Evolutionary conservation across 2,797 vertebrate species (phyloP), one percentile per base, ranked within the genome.

Genomic region (Silurus lanzhouensis): DNA sequence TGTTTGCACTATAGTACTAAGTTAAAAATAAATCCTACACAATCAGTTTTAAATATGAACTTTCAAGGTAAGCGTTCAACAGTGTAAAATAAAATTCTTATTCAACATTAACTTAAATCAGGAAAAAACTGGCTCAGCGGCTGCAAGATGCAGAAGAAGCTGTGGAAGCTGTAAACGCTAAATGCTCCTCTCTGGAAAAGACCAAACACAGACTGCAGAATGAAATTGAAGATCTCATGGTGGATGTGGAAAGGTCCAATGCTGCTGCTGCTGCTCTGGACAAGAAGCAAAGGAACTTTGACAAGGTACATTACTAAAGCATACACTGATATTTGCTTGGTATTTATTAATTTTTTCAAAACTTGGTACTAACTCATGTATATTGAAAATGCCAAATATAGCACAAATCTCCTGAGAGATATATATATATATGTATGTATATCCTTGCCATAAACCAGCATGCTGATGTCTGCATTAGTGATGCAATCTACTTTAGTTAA

Each of bases 201-300:
- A 52, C 48, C 48, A 52, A 52, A 52, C 88, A 89, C 74, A 87
- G 88, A 70, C 88, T 86, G 20, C 88, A 89, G 58, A 89, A 88
- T 89, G 88, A 89, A 60, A 89, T 89, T 83, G 88, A 89, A 87
- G 88, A 98, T 93, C 94, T 98, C 22, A 97, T 96, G 97, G 96
- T 96, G 15, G 97, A 97, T 3, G 91, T 98, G 89, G 97, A 96
- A 88, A 91, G 96, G 55, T 96, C 97, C 0, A 98, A 93, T 88
- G 89, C 93, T 89, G 93, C 92, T 85, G 94, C 94, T 74, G 93
- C 94, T 19, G 92, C 90, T 90, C 91, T 98, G 88, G 97, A 98
- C 94, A 98, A 97, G 90, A 96, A 96, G 77, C 95, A 97, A 91
- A 96, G 96, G 87, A 97, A 96, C 90, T 96, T 97, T 1, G 96